Evolutionary conservation across 2,113 vertebrate genomes (phyloP).

Genomic region (Heliornis fulica): DNA sequence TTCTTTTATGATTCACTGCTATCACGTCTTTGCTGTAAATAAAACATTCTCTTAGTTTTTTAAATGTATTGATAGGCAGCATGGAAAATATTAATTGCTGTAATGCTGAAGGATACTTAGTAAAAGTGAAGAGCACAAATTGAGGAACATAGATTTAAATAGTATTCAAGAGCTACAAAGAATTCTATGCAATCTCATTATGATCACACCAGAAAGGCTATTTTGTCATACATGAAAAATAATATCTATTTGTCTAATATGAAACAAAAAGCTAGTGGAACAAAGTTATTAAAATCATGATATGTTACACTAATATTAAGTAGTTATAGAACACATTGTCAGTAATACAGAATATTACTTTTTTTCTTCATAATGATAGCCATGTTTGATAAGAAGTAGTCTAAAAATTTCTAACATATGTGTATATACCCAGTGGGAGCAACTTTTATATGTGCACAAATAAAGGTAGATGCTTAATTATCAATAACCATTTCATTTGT

Average conservation of each 20-base stretch:
- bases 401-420: neutral
- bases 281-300: neutral
- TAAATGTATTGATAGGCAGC: conserved; percentile 15
- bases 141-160: neutral
- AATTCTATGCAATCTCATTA: neutral
- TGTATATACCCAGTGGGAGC: neutral
- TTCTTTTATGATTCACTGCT: conserved; percentile 44
- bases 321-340: neutral
- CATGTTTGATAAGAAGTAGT: neutral
- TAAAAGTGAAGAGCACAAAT: neutral
- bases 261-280: neutral
- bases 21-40: conserved; percentile 1
- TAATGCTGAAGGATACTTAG: neutral
- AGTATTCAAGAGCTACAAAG: neutral
- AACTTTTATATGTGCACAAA: neutral
- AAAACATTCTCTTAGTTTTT: conserved; percentile 16
- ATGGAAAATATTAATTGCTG: neutral
- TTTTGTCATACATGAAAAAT: neutral
- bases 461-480: neutral
- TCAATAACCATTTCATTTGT: neutral
- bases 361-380: neutral
- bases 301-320: neutral
- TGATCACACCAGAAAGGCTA: neutral
- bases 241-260: neutral
- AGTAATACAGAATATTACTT: neutral